Evolutionary conservation across 2,113 vertebrate genomes (phyloP).

Genomic region (Manacus vitellinus): DNA sequence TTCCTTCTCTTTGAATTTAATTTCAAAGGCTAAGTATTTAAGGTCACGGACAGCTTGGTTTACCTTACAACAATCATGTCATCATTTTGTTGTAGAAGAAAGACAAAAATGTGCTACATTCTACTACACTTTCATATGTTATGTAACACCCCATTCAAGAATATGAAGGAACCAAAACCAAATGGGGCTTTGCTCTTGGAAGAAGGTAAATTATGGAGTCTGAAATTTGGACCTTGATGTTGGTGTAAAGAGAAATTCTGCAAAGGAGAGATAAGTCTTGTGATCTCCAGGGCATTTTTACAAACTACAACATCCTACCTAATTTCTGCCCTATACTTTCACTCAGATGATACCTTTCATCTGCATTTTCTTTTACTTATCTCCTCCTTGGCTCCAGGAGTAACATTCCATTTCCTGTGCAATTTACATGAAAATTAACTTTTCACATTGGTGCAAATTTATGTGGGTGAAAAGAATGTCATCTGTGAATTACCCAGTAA

Average conservation of each 20-base stretch:
- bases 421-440: conserved; percentile 50
- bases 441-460: background rate
- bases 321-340: background rate
- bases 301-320: background rate
- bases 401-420: background rate
- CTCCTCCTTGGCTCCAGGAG: background rate
- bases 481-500: background rate
- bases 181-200: background rate
- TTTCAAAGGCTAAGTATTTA: background rate
- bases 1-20: background rate
- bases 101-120: background rate
- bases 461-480: background rate
- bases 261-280: background rate
- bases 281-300: background rate
- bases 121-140: background rate
- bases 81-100: background rate
- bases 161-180: background rate
- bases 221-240: background rate
- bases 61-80: background rate
- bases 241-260: background rate
- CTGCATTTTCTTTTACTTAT: background rate
- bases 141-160: background rate
- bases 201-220: background rate
- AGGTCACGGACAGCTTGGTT: background rate
- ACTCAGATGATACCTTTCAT: background rate